Conservation (phyloP, 2,113 vertebrate genomes). For the Setophaga kirtlandii region DNA sequence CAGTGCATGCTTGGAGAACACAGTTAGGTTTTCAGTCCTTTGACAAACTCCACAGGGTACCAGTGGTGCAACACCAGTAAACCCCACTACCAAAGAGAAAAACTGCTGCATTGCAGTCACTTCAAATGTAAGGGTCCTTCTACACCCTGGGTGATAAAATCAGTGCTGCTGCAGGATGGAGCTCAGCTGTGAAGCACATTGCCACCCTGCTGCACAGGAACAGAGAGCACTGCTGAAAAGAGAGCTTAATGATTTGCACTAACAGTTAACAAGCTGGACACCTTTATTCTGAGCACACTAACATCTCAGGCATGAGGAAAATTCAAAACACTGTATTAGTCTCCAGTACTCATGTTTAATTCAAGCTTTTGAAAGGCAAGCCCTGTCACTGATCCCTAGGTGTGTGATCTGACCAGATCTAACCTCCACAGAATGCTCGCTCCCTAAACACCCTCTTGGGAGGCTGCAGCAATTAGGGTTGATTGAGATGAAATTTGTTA, state of each 20-base stretch:
- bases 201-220: background rate
- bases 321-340: background rate
- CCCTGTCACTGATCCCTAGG: background rate
- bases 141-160: background rate
- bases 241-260: background rate
- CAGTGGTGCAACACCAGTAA: background rate
- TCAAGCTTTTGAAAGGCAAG: background rate
- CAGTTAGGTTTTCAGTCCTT: background rate
- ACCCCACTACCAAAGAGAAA: background rate
- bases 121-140: background rate
- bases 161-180: background rate
- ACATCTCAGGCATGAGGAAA: background rate
- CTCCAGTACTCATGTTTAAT: background rate
- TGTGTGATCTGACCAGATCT: background rate
- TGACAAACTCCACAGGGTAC: background rate
- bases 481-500: background rate
- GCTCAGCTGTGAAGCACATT: background rate
- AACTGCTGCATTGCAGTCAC: slow-evolving; percentile 1
- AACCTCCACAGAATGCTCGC: background rate
- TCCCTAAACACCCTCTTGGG: background rate
- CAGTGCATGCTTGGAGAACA: background rate
- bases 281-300: background rate
- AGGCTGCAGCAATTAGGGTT: background rate
- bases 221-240: background rate
- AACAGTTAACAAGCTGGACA: background rate